These are phyloP conservation scores for Paracentrotus lividus DNA, from an alignment of 53 echinoderm and acorn worm species.

Conservation along the genomic window DNA sequence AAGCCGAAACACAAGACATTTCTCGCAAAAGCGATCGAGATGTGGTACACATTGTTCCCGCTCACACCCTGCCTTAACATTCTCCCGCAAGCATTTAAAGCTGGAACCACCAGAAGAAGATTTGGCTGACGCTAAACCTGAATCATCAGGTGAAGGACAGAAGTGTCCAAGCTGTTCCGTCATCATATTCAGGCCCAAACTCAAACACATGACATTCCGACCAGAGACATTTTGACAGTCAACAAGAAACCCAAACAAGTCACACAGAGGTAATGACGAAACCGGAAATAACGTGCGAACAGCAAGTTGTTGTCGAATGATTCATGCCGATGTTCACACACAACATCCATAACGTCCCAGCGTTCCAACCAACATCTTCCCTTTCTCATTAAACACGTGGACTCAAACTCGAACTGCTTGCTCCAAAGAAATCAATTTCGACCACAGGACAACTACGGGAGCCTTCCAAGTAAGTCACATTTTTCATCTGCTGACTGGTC, in stretches of 20 bases:
- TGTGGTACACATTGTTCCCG: too few relatives aligned
- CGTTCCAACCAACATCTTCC: neutral
- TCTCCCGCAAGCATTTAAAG: neutral
- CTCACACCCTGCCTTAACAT: too few relatives aligned
- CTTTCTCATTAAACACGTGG: constrained; percentile 47
- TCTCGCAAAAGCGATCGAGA: neutral
- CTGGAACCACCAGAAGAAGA: neutral
- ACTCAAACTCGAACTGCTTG: neutral
- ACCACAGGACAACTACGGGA: neutral
- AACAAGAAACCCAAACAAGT: neutral
- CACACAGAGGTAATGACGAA: neutral
- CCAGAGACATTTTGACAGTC: neutral
- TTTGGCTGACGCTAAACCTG: neutral
- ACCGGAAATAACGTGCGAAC: neutral
- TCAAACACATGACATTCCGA: neutral
- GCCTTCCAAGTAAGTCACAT: neutral
- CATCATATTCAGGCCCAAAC: neutral
- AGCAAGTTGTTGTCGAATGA: neutral
- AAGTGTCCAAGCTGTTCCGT: constrained; percentile 1
- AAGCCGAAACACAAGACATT: neutral
- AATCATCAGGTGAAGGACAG: neutral
- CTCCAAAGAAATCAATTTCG: neutral
- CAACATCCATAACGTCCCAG: constrained; percentile 30
- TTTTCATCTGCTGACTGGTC: constrained; percentile 37
- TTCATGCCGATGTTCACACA: constrained; percentile 16